Conservation (phyloP, 1,140 invertebrate species). For the Amphibalanus amphitrite region DNA sequence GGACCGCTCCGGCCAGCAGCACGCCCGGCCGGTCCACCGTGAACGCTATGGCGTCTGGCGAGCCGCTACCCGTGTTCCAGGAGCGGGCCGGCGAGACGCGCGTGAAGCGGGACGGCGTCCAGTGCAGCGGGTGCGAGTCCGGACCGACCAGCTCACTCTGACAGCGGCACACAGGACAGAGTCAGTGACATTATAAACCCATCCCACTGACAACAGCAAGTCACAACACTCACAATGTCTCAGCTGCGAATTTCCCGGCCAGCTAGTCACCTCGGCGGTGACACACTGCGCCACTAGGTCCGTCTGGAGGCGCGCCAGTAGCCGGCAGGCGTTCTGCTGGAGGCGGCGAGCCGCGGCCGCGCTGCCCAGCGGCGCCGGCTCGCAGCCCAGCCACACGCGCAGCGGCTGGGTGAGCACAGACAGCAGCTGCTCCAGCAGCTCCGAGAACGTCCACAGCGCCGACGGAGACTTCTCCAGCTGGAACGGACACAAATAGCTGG, state of each 20-base stretch:
- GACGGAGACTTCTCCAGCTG: conserved; percentile 8
- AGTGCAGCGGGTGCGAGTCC: conserved; percentile 35
- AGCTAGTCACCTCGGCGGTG: conserved; percentile 19
- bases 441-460: conserved; percentile 51
- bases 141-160: conserved; percentile 31
- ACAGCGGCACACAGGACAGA: conserved; percentile 29
- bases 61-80: conserved; percentile 94
- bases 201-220: no score
- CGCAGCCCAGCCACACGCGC: conserved; percentile 63
- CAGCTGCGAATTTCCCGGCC: no score
- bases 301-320: conserved; percentile 65
- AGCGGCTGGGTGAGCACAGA: conserved; percentile 67
- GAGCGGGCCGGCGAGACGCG: conserved; percentile 68
- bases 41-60: conserved; percentile 90
- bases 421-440: conserved; percentile 63
- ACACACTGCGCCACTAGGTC: conserved; percentile 64
- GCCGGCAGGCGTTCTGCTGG: conserved; percentile 65
- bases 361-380: conserved; percentile 78
- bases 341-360: conserved; percentile 37
- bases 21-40: conserved; percentile 77
- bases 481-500: no score
- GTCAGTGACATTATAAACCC: no score
- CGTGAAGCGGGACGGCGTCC: conserved; percentile 76
- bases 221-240: no score
- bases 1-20: conserved; percentile 65